A percentile compares a stretch with the other conserved stretches of the same genome.
Evolutionary conservation across 2,888 invertebrate species (phyloP).

Genomic region (Lithophane ornitopus): DNA sequence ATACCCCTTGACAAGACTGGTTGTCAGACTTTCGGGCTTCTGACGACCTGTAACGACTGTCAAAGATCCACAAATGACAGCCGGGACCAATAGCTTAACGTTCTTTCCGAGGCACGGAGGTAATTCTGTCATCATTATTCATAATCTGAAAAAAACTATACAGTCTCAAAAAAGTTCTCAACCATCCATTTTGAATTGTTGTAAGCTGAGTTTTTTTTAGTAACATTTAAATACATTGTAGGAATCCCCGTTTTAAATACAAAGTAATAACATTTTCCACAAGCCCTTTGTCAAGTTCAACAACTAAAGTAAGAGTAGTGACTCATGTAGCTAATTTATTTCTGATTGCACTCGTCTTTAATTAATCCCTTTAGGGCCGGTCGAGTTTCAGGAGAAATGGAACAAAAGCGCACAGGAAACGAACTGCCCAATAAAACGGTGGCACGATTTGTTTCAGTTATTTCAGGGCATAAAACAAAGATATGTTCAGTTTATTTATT

Average conservation of each 20-base stretch:
- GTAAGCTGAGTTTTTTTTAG: not conserved
- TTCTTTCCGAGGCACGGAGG: too few species aligned
- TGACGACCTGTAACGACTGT: too few species aligned
- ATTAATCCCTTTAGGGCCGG: conserved; percentile 55
- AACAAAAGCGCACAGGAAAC: conserved; percentile 54
- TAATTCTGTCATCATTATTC: too few species aligned
- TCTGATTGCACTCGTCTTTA: conserved; percentile 29
- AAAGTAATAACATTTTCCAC: too few species aligned
- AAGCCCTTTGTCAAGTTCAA: conserved; percentile 51
- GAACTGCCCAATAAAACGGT: conserved; percentile 42
- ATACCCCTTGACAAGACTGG: too few species aligned
- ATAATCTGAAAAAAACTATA: not conserved
- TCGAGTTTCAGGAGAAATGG: conserved; percentile 50
- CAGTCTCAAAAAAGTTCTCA: not conserved
- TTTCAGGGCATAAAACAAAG: conserved; percentile 55
- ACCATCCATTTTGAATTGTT: not conserved
- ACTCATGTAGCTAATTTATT: conserved; percentile 58
- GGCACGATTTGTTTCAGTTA: conserved; percentile 43
- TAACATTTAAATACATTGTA: not conserved
- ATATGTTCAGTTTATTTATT: conserved; percentile 35
- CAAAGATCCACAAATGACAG: too few species aligned
- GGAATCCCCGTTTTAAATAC: not conserved
- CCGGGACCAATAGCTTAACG: too few species aligned
- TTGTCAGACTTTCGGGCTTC: too few species aligned
- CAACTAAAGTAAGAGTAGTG: conserved; percentile 39